Percentiles rank a stretch among this genome's conserved stretches.
phyloP scores from a whole-genome alignment of 1,140 invertebrate species.

The Aphis craccivora region DNA sequence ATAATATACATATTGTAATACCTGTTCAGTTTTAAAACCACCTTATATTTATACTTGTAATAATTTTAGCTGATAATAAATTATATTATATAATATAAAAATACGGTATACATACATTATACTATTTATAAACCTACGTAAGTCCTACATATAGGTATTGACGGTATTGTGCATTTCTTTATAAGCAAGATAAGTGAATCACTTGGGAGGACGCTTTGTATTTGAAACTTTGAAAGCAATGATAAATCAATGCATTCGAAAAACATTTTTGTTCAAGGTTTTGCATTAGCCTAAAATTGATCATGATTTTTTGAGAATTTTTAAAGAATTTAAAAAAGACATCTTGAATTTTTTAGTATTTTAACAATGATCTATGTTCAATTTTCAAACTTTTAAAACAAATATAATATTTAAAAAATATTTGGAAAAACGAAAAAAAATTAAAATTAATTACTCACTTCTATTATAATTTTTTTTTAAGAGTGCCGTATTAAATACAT shows the following conservation, averaged over 20 bases:
- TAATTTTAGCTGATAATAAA: not conserved
- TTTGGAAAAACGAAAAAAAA: not conserved
- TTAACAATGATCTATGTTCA: not conserved
- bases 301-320: not conserved
- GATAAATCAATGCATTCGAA: constrained; percentile 2
- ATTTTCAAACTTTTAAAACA: not conserved
- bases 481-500: too few species aligned
- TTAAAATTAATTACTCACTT: not conserved
- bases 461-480: not conserved
- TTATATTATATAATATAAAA: not conserved
- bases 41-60: not conserved
- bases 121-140: too few species aligned
- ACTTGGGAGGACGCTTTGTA: not conserved
- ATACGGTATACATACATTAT: not conserved
- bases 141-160: not conserved
- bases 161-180: not conserved
- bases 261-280: not conserved
- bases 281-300: not conserved
- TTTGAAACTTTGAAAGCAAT: constrained; percentile 18
- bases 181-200: constrained; percentile 16
- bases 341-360: not conserved
- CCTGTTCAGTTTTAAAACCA: not conserved
- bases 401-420: not conserved
- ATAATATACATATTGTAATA: not conserved
- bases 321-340: not conserved